Base-by-base conservation (phyloP, 2,888 invertebrate genomes). In the Resseliella maxima region DNA sequence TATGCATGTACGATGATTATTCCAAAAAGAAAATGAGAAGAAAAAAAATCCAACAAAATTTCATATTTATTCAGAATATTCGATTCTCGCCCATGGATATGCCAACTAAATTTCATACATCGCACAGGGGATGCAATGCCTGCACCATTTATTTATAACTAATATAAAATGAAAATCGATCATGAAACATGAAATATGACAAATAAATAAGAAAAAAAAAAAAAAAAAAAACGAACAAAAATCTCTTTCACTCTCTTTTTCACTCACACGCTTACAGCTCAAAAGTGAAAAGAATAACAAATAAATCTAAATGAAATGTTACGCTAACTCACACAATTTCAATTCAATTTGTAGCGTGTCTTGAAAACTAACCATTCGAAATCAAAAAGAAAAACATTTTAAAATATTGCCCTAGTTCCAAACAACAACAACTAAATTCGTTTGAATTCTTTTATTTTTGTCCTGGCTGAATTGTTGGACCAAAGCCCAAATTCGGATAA, bases 81-180 rank as follows among this genome's bases (percentile, higher is more conserved):
- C 27, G 15, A 24, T 31, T 15, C 31, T 72, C n/a, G 72, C 72
- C 72, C 31, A 72, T 72, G 72, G 72, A 72, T 72, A 72, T 72
- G 72, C 72, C 72, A 72, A 72, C 72, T 31, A 15, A 31, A 72
- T 31, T 31, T 72, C 72, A 72, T 72, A 72, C 72, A 72, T 72
- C 72, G 31, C 35, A 72, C 72, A 72, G 72, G 72, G 31, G 72
- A 72, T 72, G 31, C 31, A 72, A 72, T 31, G 31, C 10, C 6
- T 72, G 18, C 15, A 59, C 27, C 59, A 59, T 24, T 8, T 15
- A 59, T 24, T 27, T 59, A 50, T 21, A 21, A 24, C 12, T 5
- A 15, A 50, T 15, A 15, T 15, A 15, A 50, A 50, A 50, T 2
- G 8, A 18, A 27, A 27, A 31, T 72, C 72, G 72, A 12, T 72